phyloP scores from a whole-genome alignment of 1,140 invertebrate genomes.

The Palaemon carinicauda region DNA sequence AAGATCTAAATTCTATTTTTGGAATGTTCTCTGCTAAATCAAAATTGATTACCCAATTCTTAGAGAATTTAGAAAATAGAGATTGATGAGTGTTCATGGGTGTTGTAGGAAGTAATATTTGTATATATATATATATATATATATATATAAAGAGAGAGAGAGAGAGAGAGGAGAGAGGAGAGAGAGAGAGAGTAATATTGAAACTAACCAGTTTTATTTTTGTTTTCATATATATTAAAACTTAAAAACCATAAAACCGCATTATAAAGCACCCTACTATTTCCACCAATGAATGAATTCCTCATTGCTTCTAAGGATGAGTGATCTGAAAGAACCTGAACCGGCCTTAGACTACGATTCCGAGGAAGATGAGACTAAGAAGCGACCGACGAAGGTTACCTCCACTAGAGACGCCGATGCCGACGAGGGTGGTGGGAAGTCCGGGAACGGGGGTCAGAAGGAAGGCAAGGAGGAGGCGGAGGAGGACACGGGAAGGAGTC shows the following conservation, averaged over 20 bases:
- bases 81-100: too few relatives aligned
- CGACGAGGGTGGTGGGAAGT: neutral
- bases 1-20: neutral
- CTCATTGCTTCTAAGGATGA: neutral
- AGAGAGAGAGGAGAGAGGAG: too few relatives aligned
- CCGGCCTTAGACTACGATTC: slow-evolving; percentile 40
- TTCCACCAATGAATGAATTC: neutral
- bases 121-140: too few relatives aligned
- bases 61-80: too few relatives aligned
- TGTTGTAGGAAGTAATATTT: too few relatives aligned
- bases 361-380: slow-evolving; percentile 1
- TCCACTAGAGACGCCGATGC: neutral
- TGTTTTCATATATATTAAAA: too few relatives aligned
- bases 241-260: too few relatives aligned
- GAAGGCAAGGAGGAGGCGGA: slow-evolving; percentile 11
- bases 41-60: too few relatives aligned
- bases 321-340: neutral
- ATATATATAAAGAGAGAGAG: too few relatives aligned
- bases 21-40: neutral
- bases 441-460: neutral
- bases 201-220: too few relatives aligned
- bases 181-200: too few relatives aligned
- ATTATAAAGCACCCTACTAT: too few relatives aligned
- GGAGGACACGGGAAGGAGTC: slow-evolving; percentile 2
- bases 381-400: neutral